Evolutionary conservation across 2,797 vertebrate genomes (phyloP).

Genomic region (Eidolon dupreanum): DNA sequence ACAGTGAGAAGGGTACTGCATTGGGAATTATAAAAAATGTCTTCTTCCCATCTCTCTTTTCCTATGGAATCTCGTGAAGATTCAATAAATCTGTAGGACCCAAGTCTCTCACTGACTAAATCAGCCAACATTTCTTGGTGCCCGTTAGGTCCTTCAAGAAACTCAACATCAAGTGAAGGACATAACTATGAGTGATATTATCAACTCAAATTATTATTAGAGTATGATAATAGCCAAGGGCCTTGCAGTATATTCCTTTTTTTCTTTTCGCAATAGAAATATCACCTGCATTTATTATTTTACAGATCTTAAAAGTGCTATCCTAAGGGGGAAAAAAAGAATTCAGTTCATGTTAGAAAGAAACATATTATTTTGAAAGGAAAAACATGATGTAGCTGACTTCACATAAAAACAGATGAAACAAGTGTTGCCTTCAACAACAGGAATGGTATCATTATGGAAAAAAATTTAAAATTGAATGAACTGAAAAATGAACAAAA

Average conservation of each 20-base stretch:
- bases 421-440: neutral
- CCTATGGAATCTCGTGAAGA: neutral
- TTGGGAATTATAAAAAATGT: neutral
- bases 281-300: neutral
- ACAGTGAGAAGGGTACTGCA: neutral
- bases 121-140: neutral
- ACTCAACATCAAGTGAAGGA: neutral
- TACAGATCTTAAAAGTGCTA: neutral
- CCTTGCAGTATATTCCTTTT: neutral
- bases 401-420: neutral
- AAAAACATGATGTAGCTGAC: neutral
- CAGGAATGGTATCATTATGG: neutral
- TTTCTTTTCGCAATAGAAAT: neutral
- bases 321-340: neutral
- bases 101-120: neutral
- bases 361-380: neutral
- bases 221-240: neutral
- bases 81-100: neutral
- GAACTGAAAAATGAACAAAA: constrained; percentile 5
- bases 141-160: neutral
- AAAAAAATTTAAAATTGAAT: constrained; percentile 1
- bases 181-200: neutral
- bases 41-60: neutral
- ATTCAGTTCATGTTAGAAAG: neutral
- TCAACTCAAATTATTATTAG: neutral